phyloP scores from a whole-genome alignment of 2,113 vertebrate species.

The Psophia crepitans region DNA sequence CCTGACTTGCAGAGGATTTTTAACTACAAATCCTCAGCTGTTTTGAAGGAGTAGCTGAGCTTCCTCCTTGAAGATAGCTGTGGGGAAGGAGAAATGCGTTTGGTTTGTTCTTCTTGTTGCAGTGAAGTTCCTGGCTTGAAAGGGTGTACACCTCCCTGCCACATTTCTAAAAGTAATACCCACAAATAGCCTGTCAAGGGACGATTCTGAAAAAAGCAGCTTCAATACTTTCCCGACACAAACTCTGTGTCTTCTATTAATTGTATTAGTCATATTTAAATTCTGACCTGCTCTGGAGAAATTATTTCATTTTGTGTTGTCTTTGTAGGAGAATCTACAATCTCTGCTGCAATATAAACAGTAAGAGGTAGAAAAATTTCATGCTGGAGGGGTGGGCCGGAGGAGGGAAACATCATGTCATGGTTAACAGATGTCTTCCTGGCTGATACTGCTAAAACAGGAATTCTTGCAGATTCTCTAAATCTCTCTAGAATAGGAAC shows the following conservation, averaged over 20 bases:
- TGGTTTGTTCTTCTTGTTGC: not conserved
- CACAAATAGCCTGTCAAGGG: not conserved
- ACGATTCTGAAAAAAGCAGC: not conserved
- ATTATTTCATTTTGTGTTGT: not conserved
- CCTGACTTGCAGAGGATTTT: not conserved
- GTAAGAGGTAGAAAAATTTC: not conserved
- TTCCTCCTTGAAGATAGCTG: not conserved
- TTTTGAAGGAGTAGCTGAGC: not conserved
- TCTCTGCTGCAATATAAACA: not conserved
- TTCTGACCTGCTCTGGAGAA: not conserved
- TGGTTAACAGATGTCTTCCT: conserved; percentile 61
- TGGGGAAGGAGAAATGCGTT: not conserved
- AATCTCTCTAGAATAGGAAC: not conserved
- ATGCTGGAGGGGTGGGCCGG: not conserved
- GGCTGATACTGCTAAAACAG: conserved; percentile 33
- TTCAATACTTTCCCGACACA: not conserved
- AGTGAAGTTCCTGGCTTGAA: not conserved
- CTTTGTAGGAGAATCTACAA: not conserved
- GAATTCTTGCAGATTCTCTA: conserved; percentile 13
- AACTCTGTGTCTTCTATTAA: not conserved
- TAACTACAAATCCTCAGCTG: not conserved
- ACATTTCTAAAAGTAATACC: not conserved
- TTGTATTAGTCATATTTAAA: not conserved
- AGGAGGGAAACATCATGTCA: conserved; percentile 42
- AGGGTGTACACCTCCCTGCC: not conserved